Percentiles rank a stretch among this genome's conserved stretches.
Conservation (phyloP, 2,797 vertebrate species). For the Podarcis lilfordi region DNA sequence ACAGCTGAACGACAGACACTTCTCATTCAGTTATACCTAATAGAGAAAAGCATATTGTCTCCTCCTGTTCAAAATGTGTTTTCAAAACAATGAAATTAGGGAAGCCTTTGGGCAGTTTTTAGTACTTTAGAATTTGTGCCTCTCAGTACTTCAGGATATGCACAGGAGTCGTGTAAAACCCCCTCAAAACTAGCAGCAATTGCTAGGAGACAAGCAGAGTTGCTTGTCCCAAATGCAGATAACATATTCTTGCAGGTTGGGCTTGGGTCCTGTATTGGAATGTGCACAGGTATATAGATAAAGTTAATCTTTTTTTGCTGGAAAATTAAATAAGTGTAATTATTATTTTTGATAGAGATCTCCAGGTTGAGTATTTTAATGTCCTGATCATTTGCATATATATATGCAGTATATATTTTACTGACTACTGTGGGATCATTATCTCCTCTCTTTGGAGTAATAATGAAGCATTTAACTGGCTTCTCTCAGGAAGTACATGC, state of each 20-base stretch:
- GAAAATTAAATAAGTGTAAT: not conserved
- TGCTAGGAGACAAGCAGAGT: not conserved
- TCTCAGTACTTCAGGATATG: not conserved
- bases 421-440: constrained; percentile 22
- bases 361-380: not conserved
- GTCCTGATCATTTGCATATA: not conserved
- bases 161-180: not conserved
- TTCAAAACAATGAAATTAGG: not conserved
- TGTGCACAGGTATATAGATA: not conserved
- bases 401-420: not conserved
- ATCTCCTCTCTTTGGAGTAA: not conserved
- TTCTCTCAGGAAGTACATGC: constrained; percentile 6
- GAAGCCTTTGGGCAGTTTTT: not conserved
- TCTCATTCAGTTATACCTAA: not conserved
- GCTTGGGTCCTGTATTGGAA: not conserved
- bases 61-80: no score
- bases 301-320: not conserved
- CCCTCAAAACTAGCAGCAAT: not conserved
- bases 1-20: not conserved
- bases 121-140: not conserved
- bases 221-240: not conserved
- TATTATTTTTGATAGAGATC: not conserved
- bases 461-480: constrained; percentile 26
- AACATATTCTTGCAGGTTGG: not conserved
- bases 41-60: no score